Evolutionary conservation across 2,797 vertebrate genomes (phyloP).

Genomic region (Anisognathus igniventris): DNA sequence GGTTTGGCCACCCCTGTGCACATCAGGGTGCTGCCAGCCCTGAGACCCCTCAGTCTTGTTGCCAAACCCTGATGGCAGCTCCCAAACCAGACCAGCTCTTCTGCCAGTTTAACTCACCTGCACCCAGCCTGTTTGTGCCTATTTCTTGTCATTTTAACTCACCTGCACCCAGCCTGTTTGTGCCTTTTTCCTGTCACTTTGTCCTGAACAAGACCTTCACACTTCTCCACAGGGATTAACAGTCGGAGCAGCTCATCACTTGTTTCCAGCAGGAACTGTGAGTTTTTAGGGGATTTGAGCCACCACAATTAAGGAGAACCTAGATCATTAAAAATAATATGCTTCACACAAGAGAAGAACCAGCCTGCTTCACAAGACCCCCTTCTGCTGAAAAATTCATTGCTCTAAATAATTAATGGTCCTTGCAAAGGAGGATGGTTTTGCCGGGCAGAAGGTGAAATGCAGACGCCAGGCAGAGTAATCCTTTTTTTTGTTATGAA

Average conservation of each 20-base stretch:
- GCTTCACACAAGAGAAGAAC: background rate
- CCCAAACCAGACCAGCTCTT: background rate
- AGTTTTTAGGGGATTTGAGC: background rate
- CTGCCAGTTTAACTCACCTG: background rate
- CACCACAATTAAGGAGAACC: conserved; percentile 15
- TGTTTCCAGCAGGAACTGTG: background rate
- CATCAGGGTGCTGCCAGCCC: background rate
- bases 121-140: too few species aligned
- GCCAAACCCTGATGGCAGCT: background rate
- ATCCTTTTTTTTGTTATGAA: background rate
- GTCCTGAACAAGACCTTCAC: background rate
- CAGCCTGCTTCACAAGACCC: conserved; percentile 25
- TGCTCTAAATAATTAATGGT: conserved; percentile 40
- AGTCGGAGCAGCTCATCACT: background rate
- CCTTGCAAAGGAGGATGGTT: background rate
- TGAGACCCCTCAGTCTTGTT: rapidly evolving
- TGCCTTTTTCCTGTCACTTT: background rate
- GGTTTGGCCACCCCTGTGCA: background rate
- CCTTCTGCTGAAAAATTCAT: conserved; percentile 61
- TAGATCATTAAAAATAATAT: conserved; percentile 48
- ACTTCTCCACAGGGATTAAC: background rate
- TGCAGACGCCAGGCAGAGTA: background rate
- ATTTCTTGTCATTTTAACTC: background rate
- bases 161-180: background rate
- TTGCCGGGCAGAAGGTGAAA: background rate